Evolutionary conservation across 2,888 invertebrate genomes (phyloP), one percentile per base, ranked within the genome.

Genomic region (Dorcus hopei): DNA sequence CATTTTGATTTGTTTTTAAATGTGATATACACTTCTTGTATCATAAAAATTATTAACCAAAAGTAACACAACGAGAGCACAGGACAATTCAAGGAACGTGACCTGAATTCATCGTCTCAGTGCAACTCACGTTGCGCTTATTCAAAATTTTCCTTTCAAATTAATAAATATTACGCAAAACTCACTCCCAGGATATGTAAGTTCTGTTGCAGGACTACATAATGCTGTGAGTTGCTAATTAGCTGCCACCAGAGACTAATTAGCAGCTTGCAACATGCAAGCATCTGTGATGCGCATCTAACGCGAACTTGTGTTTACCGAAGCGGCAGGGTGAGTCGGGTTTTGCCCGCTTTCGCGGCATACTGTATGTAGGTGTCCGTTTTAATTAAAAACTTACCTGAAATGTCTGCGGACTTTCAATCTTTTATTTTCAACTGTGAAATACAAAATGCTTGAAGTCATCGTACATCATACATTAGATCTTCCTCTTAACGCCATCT

Each of bases 221-320:
- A 55, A 59, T 58, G 48, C 52, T 54, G 42, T 52, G 53, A 60
- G 57, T 60, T 59, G 63, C 63, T 66, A 66, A 66, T 66, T 66
- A 66, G 66, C 62, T 61, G 63, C 66, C 65, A 60, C 63, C 64
- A 54, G 63, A 61, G 66, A 65, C 63, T 65, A 66, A 66, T 66
- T 66, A 66, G 66, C 55, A 59, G 57, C 55, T 45, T 61, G 61
- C 61, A 61, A 54, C 52, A 52, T 62, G 57, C 57, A 60, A 57
- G 52, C 53, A 48, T 53, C 56, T 56, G 57, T 49, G 56, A 57
- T 53, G 49, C 50, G 57, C 60, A 52, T 38, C 56, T 52, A 59
- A 53, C 56, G 43, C 39, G 55, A 56, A 49, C 54, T 52, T 33
- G 59, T 59, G 58, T 58, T 58, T 58, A 53, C 50, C 53, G 53